A percentile compares a stretch with the other conserved stretches of the same genome.
Evolutionary conservation across 64 coral and sea anemone species (phyloP).

Genomic region (Acropora tenuis): DNA sequence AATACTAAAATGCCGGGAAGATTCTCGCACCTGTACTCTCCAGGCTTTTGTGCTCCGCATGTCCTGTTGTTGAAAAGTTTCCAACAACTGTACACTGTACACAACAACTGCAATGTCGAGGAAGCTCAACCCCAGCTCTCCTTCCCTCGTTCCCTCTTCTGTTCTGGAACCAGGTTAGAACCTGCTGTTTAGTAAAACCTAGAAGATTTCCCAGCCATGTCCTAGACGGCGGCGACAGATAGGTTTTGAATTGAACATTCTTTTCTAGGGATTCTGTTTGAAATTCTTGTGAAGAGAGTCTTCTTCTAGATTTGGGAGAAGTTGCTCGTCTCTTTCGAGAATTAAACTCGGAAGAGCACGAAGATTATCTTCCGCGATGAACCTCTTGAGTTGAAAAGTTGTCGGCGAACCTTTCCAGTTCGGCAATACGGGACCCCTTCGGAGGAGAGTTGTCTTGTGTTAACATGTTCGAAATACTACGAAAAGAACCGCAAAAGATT

Average conservation of each 20-base stretch:
- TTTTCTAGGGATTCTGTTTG: constrained; percentile 1
- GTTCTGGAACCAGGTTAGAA: constrained; percentile 46
- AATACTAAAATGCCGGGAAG: neutral
- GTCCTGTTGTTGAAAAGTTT: neutral
- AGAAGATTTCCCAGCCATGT: constrained; percentile 21
- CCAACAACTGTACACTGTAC: neutral
- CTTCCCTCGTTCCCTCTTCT: neutral
- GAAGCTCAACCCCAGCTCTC: neutral
- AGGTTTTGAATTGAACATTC: constrained; percentile 14
- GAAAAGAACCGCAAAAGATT: too few relatives aligned
- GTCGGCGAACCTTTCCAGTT: constrained; percentile 7
- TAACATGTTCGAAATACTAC: too few relatives aligned
- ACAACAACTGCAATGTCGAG: neutral
- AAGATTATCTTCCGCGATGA: neutral
- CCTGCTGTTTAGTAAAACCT: constrained; percentile 15
- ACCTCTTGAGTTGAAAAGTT: constrained; percentile 20
- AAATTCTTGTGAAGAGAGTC: neutral
- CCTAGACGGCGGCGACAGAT: constrained; percentile 19
- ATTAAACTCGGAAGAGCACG: neutral
- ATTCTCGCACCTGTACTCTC: neutral
- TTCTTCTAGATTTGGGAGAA: neutral
- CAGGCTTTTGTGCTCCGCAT: neutral
- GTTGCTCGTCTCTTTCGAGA: neutral
- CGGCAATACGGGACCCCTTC: neutral
- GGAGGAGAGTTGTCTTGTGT: neutral